Evolutionary conservation across 2,888 invertebrate genomes (phyloP), one percentile per base, ranked within the genome.

Genomic region (Aromia moschata): DNA sequence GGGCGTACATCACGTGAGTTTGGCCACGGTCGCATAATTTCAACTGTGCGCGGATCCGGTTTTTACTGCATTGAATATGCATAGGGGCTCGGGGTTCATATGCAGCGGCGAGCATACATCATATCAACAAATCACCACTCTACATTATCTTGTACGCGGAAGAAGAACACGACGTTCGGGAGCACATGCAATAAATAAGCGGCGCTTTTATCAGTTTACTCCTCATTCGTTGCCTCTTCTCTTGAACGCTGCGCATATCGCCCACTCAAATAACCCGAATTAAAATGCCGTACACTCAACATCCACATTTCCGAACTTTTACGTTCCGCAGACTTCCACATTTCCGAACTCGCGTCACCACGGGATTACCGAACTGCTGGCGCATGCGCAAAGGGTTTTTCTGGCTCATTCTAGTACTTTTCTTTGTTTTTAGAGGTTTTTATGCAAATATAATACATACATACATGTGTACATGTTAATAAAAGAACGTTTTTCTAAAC

Each of bases 91-190:
- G 11, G 15, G 44, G 46, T 58, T 56, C 64, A 61, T 64, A 64
- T 56, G 53, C 58, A 40, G 47, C 45, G 30, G 47, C 45, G 30
- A 49, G 51, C 45, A 60, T 65, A 56, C 45, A 60, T 62, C 60
- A 60, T 62, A 58, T 60, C 65, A 59, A 65, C 65, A 62, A 65
- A 65, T 65, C 62, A 62, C 65, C 60, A 58, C 60, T 58, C 54
- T 55, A 58, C 60, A 62, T 65, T 65, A 65, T 65, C 65, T 65
- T 60, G 52, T 53, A 56, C 60, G 51, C 52, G 51, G 56, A 56
- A 58, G 57, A 64, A 64, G 55, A 59, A 41, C 59, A 60, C 59
- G 55, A 55, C 41, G 54, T 63, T 55, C 58, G 44, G 56, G 51
- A 52, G 49, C 44, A 12, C 46, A 15, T 46, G 54, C 33, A 45